phyloP scores from a whole-genome alignment of 2,888 invertebrate species.

The Lithophane leautieri region DNA sequence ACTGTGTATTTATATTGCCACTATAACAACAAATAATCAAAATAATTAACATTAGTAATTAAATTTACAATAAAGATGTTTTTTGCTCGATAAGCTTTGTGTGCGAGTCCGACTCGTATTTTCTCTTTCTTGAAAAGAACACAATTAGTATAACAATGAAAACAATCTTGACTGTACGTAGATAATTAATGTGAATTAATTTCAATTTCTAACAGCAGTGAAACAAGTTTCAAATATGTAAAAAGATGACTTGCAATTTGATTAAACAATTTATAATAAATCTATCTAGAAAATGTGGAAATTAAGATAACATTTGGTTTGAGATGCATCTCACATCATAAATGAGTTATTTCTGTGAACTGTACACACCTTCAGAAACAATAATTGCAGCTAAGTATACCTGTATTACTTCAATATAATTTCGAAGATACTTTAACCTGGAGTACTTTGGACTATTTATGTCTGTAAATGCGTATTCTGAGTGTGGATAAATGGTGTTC shows the following conservation, averaged over 20 bases:
- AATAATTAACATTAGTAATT: too few species aligned
- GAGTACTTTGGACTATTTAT: not conserved
- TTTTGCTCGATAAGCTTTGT: too few species aligned
- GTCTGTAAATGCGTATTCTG: not conserved
- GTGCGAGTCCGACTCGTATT: too few species aligned
- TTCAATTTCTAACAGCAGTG: constrained; percentile 13
- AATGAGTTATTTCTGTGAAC: not conserved
- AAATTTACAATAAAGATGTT: too few species aligned
- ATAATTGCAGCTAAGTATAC: not conserved
- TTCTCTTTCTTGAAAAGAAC: not conserved
- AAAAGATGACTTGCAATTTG: constrained; percentile 2
- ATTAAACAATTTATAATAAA: not conserved
- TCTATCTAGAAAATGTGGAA: constrained; percentile 6
- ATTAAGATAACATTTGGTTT: not conserved
- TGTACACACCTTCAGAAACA: not conserved
- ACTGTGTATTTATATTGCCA: too few species aligned
- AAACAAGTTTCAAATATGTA: not conserved
- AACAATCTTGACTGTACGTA: constrained; percentile 1
- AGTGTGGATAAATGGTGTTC: not conserved
- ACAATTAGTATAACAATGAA: constrained; percentile 19
- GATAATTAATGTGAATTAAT: constrained; percentile 39
- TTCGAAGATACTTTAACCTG: not conserved
- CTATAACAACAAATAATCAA: too few species aligned
- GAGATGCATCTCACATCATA: not conserved
- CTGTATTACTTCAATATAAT: not conserved